Evolutionary conservation across 2,797 vertebrate species (phyloP).

Genomic region (Rachycentron canadum): DNA sequence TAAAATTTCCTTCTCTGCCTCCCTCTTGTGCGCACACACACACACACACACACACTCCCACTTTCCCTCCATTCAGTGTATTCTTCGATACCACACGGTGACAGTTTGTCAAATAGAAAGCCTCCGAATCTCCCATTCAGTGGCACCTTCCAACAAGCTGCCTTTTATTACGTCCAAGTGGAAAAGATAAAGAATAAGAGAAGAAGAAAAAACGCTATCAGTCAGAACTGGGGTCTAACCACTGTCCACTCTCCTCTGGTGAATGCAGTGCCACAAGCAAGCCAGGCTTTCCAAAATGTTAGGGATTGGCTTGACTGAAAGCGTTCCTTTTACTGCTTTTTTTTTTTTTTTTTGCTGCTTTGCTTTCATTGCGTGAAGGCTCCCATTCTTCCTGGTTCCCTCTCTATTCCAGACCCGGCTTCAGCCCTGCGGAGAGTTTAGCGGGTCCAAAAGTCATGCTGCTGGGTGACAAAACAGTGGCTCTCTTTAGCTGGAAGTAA

Average conservation of each 20-base stretch:
- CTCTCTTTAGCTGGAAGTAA: conserved; percentile 51
- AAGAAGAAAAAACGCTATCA: conserved; percentile 33
- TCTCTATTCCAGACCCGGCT: conserved; percentile 68
- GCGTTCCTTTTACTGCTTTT: conserved; percentile 59
- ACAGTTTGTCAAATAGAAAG: conserved; percentile 78
- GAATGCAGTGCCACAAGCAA: conserved; percentile 57
- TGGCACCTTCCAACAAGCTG: conserved; percentile 57
- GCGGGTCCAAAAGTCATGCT: conserved; percentile 68
- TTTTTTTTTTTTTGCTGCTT: conserved; percentile 39
- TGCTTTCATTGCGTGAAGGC: conserved; percentile 73
- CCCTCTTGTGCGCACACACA: neutral
- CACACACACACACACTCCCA: conserved; percentile 9
- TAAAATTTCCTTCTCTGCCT: conserved; percentile 44
- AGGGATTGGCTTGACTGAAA: conserved; percentile 66
- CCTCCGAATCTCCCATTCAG: conserved; percentile 56
- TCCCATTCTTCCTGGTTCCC: conserved; percentile 67
- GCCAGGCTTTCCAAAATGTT: conserved; percentile 65
- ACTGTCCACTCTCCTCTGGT: conserved; percentile 62
- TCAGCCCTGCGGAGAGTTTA: conserved; percentile 62
- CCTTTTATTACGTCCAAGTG: conserved; percentile 67
- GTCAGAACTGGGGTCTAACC: conserved; percentile 59
- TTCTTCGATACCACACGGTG: conserved; percentile 60
- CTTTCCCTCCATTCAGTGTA: conserved; percentile 45
- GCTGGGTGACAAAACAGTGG: conserved; percentile 72
- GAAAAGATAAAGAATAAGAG: conserved; percentile 64